These are phyloP conservation scores for Philopotamus ludificatus DNA, from an alignment of 1,140 invertebrate species.

Conservation along the genomic window DNA sequence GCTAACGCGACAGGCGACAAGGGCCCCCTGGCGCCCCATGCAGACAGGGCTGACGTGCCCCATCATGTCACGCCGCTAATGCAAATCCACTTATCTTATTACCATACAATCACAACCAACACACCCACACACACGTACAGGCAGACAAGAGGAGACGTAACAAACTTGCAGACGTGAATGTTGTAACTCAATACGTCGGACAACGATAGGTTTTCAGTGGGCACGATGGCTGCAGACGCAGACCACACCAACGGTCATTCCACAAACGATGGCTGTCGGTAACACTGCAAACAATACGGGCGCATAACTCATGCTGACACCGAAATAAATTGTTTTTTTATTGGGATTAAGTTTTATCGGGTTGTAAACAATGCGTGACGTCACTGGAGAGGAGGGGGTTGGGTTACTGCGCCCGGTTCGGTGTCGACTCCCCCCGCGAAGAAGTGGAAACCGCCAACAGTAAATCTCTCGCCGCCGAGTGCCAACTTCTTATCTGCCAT, in stretches of 20 bases:
- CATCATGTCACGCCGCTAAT: not conserved
- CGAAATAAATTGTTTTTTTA: conserved; percentile 8
- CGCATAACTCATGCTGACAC: conserved; percentile 1
- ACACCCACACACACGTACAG: too few relatives aligned
- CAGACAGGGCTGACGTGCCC: not conserved
- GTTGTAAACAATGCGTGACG: too few relatives aligned
- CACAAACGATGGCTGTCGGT: too few relatives aligned
- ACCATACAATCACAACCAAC: not conserved
- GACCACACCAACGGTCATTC: too few relatives aligned
- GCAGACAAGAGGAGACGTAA: too few relatives aligned
- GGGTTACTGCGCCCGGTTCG: not conserved
- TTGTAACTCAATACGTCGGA: too few relatives aligned
- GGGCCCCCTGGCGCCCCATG: conserved; percentile 1
- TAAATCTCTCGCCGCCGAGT: conserved; percentile 34
- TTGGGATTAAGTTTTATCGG: too few relatives aligned
- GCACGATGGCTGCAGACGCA: too few relatives aligned
- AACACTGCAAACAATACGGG: conserved; percentile 2
- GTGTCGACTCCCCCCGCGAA: conserved; percentile 7
- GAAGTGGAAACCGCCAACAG: conserved; percentile 8
- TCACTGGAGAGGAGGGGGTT: not conserved
- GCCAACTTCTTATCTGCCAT: conserved; percentile 35
- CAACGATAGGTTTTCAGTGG: too few relatives aligned
- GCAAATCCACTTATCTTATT: not conserved
- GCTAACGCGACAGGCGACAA: conserved; percentile 22
- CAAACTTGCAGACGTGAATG: too few relatives aligned